Conservation (phyloP, 2,113 vertebrate genomes). For the Tetraodon nigroviridis region DNA sequence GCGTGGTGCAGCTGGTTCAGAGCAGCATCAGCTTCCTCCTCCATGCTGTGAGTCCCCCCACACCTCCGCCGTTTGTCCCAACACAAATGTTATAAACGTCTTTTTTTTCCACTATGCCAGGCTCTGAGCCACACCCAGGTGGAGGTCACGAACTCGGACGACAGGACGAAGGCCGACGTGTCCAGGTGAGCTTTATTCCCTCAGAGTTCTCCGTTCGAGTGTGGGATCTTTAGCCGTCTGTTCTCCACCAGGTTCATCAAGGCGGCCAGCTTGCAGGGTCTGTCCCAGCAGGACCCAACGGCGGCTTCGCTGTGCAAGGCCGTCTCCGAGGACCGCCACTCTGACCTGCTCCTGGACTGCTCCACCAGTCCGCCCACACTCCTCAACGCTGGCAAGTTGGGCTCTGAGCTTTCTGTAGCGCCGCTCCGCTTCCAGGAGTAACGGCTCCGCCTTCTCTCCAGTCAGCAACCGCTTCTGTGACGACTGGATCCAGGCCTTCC, state of each 20-base stretch:
- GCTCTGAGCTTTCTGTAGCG: background rate
- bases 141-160: constrained; percentile 82
- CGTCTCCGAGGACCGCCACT: constrained; percentile 77
- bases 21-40: constrained; percentile 82
- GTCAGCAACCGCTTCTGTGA: constrained; percentile 94
- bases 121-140: constrained; percentile 89
- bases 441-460: constrained; percentile 47
- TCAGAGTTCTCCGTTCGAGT: background rate
- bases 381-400: constrained; percentile 77
- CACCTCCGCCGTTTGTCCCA: background rate
- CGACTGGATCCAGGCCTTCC: constrained; percentile 91
- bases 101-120: constrained; percentile 58
- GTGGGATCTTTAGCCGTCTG: background rate
- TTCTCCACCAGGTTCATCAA: constrained; percentile 84
- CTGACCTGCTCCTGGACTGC: constrained; percentile 81
- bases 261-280: constrained; percentile 88
- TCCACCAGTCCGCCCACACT: constrained; percentile 78
- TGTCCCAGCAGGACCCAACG: constrained; percentile 87
- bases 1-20: constrained; percentile 88
- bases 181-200: constrained; percentile 75
- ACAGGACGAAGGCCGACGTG: constrained; percentile 84
- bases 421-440: background rate
- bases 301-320: constrained; percentile 83
- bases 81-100: background rate
- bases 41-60: constrained; percentile 84